Evolutionary conservation across 1,140 invertebrate species (phyloP).

Genomic region (Leptestheria dahalacensis): DNA sequence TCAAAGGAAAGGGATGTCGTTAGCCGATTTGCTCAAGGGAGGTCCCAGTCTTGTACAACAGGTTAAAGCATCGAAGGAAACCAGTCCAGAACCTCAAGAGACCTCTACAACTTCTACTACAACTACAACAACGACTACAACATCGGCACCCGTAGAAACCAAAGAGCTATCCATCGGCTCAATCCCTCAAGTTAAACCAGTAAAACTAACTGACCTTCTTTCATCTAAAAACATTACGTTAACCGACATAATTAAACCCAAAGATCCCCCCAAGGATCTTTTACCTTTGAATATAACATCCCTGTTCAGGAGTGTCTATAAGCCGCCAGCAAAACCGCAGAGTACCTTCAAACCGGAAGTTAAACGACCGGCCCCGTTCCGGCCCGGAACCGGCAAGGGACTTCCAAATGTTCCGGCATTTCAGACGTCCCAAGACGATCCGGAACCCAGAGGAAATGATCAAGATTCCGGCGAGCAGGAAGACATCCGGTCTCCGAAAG

Average conservation of each 20-base stretch:
- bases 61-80: background rate
- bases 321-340: background rate
- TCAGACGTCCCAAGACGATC: constrained; percentile 21
- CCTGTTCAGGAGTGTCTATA: background rate
- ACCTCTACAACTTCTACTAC: constrained; percentile 11
- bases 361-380: constrained; percentile 11
- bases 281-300: background rate
- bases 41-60: constrained; percentile 24
- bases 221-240: constrained; percentile 53
- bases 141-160: background rate
- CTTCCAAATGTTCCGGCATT: background rate
- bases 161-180: background rate
- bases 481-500: constrained; percentile 52
- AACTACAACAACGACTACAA: background rate
- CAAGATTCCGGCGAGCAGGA: background rate
- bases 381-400: background rate
- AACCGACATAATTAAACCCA: constrained; percentile 48
- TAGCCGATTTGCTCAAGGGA: constrained; percentile 49
- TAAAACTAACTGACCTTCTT: constrained; percentile 54
- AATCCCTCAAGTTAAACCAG: constrained; percentile 12
- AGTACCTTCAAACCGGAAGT: constrained; percentile 2
- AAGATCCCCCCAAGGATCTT: constrained; percentile 22
- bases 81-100: background rate
- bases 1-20: constrained; percentile 50
- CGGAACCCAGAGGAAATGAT: constrained; percentile 17